Evolutionary conservation across 2,888 invertebrate species (phyloP), one percentile per base, ranked within the genome.

Genomic region (Troilus luridus): DNA sequence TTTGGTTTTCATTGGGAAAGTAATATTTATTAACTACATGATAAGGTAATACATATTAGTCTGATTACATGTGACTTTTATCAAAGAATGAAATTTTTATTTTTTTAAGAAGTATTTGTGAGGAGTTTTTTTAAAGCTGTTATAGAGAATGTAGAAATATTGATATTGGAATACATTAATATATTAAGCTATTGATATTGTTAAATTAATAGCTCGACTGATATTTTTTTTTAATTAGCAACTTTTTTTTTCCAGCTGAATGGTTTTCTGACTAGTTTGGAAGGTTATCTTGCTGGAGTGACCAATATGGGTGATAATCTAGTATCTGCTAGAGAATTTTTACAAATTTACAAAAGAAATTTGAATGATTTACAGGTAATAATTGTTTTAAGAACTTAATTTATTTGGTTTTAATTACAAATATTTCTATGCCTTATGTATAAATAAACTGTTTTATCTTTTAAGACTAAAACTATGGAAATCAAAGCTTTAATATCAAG

Each of bases 231-330:
- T 67, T 5, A 1, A n/a, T 67, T 24, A 24, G 24, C 0, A 10
- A 77, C 9, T 77, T 85, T 12, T 19, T 41, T 85, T n/a, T 92
- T 93, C 58, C 92, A 94, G 94, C 94, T 97, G 64, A 95, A 96
- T 92, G 95, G 95, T n/a, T 98, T 97, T 97, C 93, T 97, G 90
- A 95, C 96, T 58, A 96, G 96, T 91, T 92, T 92, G 92, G 97
- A 97, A 93, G 95, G 96, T 89, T 97, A 97, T 93, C 94, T 98
- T 88, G 96, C 96, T 93, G 96, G 96, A 77, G 96, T 97, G 93
- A 90, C 96, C 92, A 96, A 97, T 93, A 96, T 97, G 96, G 97
- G 97, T n/a, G 95, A 95, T 90, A 95, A 96, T 93, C 93, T 96
- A 59, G 94, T 95, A 12, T 95, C 95, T 94, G 96, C 97, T 85